Conservation (phyloP, 53 echinoderm and acorn worm genomes). For the Antedon mediterranea region DNA sequence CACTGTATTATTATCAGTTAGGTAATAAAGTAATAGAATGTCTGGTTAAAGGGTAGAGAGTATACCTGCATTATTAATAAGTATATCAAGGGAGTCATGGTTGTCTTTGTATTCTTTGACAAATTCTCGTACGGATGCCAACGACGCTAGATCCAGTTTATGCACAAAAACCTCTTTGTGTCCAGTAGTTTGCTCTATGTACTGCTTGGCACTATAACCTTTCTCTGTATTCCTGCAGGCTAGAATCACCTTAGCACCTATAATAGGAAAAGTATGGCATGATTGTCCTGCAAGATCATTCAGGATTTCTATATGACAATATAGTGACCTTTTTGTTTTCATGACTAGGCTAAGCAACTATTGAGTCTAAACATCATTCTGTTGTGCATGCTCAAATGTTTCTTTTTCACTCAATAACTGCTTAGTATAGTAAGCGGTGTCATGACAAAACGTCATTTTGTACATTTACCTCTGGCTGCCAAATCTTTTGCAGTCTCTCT, state of each 20-base stretch:
- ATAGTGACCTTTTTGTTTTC: too few relatives aligned
- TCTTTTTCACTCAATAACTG: too few relatives aligned
- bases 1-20: too few relatives aligned
- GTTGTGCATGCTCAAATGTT: too few relatives aligned
- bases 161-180: neutral
- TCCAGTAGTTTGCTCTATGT: neutral
- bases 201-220: neutral
- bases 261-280: neutral
- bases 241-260: neutral
- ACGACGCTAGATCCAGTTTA: conserved; percentile 15
- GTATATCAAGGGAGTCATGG: conserved; percentile 14
- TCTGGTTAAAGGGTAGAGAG: too few relatives aligned
- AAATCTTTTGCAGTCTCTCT: neutral
- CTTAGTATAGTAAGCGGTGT: too few relatives aligned
- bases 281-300: too few relatives aligned
- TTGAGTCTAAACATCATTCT: too few relatives aligned
- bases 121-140: conserved; percentile 5
- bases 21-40: too few relatives aligned
- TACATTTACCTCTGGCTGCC: neutral
- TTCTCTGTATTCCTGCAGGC: conserved; percentile 2
- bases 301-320: too few relatives aligned
- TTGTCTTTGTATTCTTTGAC: conserved; percentile 3
- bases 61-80: conserved; percentile 36
- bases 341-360: too few relatives aligned
- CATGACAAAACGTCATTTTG: too few relatives aligned